Evolutionary conservation across 2,113 vertebrate genomes (phyloP).

Genomic region (Geococcyx californianus): DNA sequence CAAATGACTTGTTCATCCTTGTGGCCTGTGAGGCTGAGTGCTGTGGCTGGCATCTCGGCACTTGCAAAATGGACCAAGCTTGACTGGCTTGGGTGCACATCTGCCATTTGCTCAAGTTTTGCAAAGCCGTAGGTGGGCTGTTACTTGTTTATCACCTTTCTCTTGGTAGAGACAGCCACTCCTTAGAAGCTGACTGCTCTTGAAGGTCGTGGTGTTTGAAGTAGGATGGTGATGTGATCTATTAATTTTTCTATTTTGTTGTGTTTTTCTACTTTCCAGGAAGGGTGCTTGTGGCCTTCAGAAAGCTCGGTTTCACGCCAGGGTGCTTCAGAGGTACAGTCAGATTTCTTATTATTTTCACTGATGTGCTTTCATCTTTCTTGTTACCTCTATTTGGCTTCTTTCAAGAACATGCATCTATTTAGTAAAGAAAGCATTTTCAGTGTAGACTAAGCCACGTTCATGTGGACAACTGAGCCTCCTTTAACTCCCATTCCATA

Average conservation of each 20-base stretch:
- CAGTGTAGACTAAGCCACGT: background rate
- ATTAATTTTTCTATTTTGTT: conserved; percentile 41
- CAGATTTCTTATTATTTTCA: background rate
- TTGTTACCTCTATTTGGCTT: background rate
- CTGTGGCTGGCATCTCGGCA: accelerated
- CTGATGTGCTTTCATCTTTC: background rate
- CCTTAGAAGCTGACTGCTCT: background rate
- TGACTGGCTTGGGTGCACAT: background rate
- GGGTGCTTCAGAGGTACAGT: conserved; percentile 81
- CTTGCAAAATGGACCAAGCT: background rate
- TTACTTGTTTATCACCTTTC: background rate
- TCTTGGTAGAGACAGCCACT: background rate
- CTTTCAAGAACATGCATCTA: background rate
- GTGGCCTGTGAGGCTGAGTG: accelerated
- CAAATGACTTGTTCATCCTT: background rate
- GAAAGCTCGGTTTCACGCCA: conserved; percentile 76
- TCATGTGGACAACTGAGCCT: background rate
- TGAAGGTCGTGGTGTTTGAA: background rate
- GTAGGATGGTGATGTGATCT: background rate
- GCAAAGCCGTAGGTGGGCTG: background rate
- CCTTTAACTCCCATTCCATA: background rate
- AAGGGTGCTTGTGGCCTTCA: conserved; percentile 85
- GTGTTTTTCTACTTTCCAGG: conserved; percentile 67
- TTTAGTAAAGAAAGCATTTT: background rate
- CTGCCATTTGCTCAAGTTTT: background rate